Percentiles rank a stretch among this genome's conserved stretches.
Evolutionary conservation across 2,888 invertebrate genomes (phyloP).

Genomic region (Epinotia ramella): DNA sequence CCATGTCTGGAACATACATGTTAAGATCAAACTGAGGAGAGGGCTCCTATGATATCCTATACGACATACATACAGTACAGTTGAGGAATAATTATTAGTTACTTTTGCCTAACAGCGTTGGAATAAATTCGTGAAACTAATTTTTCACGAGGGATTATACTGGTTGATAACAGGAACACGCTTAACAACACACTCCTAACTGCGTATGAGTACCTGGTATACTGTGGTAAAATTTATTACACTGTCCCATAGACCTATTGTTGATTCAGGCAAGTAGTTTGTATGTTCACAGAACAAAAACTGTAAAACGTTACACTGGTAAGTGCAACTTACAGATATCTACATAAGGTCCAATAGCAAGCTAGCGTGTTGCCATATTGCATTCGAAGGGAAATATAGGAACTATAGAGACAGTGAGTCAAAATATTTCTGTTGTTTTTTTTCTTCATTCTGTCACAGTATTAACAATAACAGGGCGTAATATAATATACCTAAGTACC

Average conservation of each 20-base stretch:
- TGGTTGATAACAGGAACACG: neutral
- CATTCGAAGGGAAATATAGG: too few species aligned
- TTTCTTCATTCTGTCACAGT: too few species aligned
- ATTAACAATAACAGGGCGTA: neutral
- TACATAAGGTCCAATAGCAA: too few species aligned
- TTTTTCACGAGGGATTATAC: neutral
- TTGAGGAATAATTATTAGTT: too few species aligned
- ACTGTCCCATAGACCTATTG: neutral
- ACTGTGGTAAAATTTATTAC: neutral
- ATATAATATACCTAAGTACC: conserved; percentile 4
- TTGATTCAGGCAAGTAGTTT: neutral
- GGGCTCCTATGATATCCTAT: neutral
- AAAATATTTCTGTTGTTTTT: too few species aligned
- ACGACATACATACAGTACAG: too few species aligned
- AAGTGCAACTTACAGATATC: too few species aligned
- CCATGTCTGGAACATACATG: conserved; percentile 67
- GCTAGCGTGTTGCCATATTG: too few species aligned
- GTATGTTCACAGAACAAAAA: too few species aligned
- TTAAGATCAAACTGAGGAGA: neutral
- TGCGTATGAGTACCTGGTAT: neutral
- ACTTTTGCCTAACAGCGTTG: too few species aligned
- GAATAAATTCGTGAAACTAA: neutral
- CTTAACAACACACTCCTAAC: neutral
- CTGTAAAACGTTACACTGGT: too few species aligned
- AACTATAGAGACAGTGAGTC: too few species aligned